Evolutionary conservation across 2,113 vertebrate genomes (phyloP), one percentile per base, ranked within the genome.

Genomic region (Cololabis saira): DNA sequence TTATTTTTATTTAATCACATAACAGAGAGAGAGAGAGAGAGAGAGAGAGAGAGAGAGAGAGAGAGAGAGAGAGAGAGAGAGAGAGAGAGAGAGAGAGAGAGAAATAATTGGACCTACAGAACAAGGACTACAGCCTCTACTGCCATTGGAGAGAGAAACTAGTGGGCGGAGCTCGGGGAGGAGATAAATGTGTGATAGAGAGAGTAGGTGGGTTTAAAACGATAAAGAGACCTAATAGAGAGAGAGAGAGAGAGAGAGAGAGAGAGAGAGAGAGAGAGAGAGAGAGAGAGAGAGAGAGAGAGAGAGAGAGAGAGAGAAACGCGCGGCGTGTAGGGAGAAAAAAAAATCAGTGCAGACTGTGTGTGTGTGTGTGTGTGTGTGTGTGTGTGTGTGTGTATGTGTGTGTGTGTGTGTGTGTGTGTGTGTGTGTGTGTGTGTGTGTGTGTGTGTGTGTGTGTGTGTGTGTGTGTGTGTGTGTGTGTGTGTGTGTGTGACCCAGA

Each of bases 41-140:
- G 24, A 27, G 24, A 9, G 33, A 9, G 33, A 37, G 33, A 37
- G 33, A 37, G 33, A 37, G 33, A 37, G 33, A 37, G 74, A 66
- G 8, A 4, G 54, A 74, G 69, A n/a, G 4, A 15, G 27, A 47
- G 53, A 49, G 73, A 60, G 54, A 60, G 51, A 66, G 57, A 71
- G 37, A 64, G 40, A 41, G 9, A 60, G 49, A 7, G 47, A 42
- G 63, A 47, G 63, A 51, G 42, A 66, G 10, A 37, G 1, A 7
- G 10, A 37, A 37, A 37, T 47, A 10, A 37, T 47, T 37, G n/a
- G 52, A 54, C n/a, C 1, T 18, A 7, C 15, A 17, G 45, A n/a
- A n/a, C n/a, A n/a, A n/a, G n/a, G n/a, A n/a, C n/a, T n/a, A n/a
- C n/a, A n/a, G n/a, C n/a, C n/a, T n/a, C n/a, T n/a, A n/a, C 45